Evolutionary conservation across 64 coral and sea anemone species (phyloP).

Genomic region (Montipora capricornis): DNA sequence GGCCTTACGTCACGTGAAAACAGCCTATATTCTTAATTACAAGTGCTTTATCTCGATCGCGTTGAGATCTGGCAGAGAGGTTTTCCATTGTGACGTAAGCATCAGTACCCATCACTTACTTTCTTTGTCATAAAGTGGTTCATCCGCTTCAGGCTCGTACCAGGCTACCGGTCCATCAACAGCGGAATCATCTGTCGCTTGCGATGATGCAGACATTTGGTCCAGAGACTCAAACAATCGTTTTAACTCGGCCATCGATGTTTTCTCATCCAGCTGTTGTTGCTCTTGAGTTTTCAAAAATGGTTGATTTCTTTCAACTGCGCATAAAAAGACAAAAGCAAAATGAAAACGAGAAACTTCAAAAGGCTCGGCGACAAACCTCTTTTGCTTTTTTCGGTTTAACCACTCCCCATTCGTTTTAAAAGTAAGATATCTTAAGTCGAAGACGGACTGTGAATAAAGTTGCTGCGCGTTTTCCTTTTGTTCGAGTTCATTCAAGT

Average conservation of each 20-base stretch:
- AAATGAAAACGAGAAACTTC: neutral
- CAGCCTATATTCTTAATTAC: no score
- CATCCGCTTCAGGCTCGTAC: constrained; percentile 28
- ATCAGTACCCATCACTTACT: neutral
- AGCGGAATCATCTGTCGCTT: neutral
- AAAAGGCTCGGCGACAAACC: no score
- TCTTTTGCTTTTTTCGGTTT: no score
- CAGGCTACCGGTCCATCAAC: neutral
- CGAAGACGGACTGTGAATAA: no score
- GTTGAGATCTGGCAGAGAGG: no score
- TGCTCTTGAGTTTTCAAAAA: neutral
- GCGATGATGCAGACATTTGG: neutral
- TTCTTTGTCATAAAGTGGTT: neutral
- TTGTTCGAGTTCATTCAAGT: no score
- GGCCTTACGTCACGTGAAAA: no score
- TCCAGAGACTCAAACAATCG: constrained; percentile 7
- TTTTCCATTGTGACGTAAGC: neutral
- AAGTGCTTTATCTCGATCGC: no score
- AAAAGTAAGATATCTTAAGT: no score
- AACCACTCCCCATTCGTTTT: no score
- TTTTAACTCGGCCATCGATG: constrained; percentile 26
- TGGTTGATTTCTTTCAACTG: neutral
- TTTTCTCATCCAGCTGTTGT: neutral
- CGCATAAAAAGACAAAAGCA: neutral
- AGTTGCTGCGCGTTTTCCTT: no score